Evolutionary conservation across 1,140 invertebrate species (phyloP).

Genomic region (Laupala kohalensis): DNA sequence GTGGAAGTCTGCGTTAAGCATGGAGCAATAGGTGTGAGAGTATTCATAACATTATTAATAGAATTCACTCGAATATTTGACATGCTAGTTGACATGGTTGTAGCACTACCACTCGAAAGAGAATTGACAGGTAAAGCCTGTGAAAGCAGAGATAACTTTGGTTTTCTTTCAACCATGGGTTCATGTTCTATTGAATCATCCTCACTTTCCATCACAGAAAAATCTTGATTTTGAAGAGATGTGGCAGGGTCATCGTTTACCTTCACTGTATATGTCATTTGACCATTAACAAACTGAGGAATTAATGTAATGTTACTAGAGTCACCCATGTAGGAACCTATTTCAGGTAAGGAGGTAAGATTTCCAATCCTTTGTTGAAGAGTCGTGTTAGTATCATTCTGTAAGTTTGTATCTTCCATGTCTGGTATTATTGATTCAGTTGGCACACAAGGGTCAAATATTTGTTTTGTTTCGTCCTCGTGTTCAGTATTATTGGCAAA

Average conservation of each 20-base stretch:
- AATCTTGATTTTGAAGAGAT: not conserved
- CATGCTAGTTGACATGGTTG: not conserved
- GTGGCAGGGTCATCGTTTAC: conserved; percentile 3
- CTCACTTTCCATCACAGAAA: not conserved
- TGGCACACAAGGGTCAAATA: not conserved
- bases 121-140: not conserved
- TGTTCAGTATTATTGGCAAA: conserved; percentile 5
- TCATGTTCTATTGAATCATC: not conserved
- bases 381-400: not conserved
- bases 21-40: not conserved
- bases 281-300: conserved; percentile 12
- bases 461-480: not conserved
- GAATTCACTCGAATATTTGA: not conserved
- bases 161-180: not conserved
- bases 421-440: not conserved
- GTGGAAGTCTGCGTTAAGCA: not conserved
- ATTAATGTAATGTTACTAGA: conserved; percentile 10
- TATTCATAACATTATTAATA: not conserved
- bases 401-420: not conserved
- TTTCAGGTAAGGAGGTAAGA: not conserved
- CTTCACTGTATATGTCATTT: conserved; percentile 14
- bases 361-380: not conserved
- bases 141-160: not conserved
- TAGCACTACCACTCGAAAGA: not conserved
- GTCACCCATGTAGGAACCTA: not conserved